Evolutionary conservation across 2,888 invertebrate species (phyloP), one percentile per base, ranked within the genome.

Genomic region (Graphium colonna): DNA sequence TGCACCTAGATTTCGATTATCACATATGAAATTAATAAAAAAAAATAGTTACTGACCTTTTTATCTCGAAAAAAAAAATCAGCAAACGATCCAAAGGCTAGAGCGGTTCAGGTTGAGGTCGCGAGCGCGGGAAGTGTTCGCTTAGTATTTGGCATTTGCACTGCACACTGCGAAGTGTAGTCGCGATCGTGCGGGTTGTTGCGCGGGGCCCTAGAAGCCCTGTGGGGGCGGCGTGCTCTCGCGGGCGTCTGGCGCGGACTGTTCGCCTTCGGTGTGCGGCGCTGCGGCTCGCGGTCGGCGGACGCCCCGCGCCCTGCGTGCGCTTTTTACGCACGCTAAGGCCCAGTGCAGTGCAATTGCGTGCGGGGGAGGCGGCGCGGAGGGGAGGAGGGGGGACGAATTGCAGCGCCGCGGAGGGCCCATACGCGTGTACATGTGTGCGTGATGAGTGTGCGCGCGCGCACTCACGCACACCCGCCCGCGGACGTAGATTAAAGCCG

Each of bases 291-390:
- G 28, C 4, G 28, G 73, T 71, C 73, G 69, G 73, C 69, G 64
- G 73, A 69, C 71, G 61, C 70, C 68, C 67, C 75, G 70, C 64
- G 72, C 65, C 79, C 80, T 83, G 55, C 80, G 76, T 89, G 89
- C 89, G 89, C 87, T 88, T 88, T 88, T 87, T 88, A 87, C 87
- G 87, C 88, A 86, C 82, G 79, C 79, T 79, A 77, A 77, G 73
- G 73, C 74, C 63, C 81, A 84, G 84, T 85, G 87, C 87, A 88
- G 82, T 87, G 88, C 87, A 88, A 89, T 88, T 88, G 88, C 86
- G 85, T 79, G 82, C 82, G 84, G 81, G 75, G 73, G 61, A 69
- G 65, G 71, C 62, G 77, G 76, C 76, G 79, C 60, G 59, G n/a
- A n/a, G n/a, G n/a, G n/a, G n/a, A n/a, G n/a, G n/a, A 60, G 50